These are phyloP conservation scores for Cardinalis cardinalis DNA, from an alignment of 2,113 vertebrate species.

Conservation along the genomic window DNA sequence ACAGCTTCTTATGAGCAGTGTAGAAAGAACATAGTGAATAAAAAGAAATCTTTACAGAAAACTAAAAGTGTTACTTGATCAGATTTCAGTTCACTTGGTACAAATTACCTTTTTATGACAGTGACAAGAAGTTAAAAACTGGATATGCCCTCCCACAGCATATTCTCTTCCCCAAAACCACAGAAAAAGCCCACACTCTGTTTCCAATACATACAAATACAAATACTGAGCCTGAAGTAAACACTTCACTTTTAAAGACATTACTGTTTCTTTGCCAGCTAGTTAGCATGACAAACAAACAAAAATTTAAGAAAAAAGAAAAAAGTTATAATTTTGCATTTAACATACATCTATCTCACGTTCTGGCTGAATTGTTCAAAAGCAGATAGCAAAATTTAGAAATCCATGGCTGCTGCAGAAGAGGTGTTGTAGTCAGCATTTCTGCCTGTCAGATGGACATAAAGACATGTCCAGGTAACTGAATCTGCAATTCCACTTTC, in stretches of 20 bases:
- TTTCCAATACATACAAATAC: neutral
- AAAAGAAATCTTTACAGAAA: neutral
- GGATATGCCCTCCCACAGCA: neutral
- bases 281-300: neutral
- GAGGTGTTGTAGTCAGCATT: neutral
- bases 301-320: too few relatives aligned
- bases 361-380: neutral
- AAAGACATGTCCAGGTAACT: rapidly evolving
- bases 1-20: rapidly evolving
- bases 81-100: neutral
- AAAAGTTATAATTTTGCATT: neutral
- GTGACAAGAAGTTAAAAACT: neutral
- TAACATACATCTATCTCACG: neutral
- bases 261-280: neutral
- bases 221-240: neutral
- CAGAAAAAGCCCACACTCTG: neutral
- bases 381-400: neutral
- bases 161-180: neutral
- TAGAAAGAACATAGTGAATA: neutral
- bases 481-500: neutral
- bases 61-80: neutral
- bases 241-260: neutral
- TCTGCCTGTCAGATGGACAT: neutral
- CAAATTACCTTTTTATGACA: neutral
- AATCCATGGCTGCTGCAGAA: neutral